Evolutionary conservation across 30 jellyfish, hydroid and myxozoan genomes (phyloP), one percentile per base, ranked within the genome.

Genomic region (Pelagia noctiluca): DNA sequence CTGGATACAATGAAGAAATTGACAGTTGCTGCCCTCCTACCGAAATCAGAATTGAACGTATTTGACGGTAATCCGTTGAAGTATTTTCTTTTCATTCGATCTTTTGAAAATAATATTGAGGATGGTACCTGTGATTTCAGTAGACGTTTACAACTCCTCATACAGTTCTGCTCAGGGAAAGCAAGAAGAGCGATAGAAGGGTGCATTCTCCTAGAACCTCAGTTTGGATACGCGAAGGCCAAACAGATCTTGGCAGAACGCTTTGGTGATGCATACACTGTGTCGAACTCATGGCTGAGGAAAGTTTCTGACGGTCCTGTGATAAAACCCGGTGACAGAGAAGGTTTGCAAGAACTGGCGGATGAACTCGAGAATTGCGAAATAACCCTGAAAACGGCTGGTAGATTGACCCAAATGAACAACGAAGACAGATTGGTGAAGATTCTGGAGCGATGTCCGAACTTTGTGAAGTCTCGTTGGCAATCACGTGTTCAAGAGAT

Each of bases 401-500:
- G 71, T n/a, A 61, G 88, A 76, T 1, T 46, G n/a, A 2, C 7
- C 1, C 88, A 76, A 29, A 25, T 52, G 3, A 76, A 76, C 32
- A 76, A 54, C 35, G 80, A 76, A 76, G 80, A 76, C 38, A 5
- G 80, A 29, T 36, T 76, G 63, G 80, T 54, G 21, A 52, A 54
- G 26, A 76, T 76, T 21, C 25, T 76, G 79, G 78, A 78, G 71
- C 63, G 80, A 36, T 78, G 89, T 33, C 89, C 89, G 1, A 69
- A 23, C 2, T 78, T 60, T 78, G 89, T 78, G 12, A 78, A 35
- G 36, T 78, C 89, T 11, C 68, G 89, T 12, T 60, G 89, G 89
- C 89, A 78, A 38, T 33, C 79, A 54, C 26, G 70, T 18, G 89
- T 78, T 16, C 82, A 33, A 25, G 89, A 54, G 7, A 54, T 61